These are phyloP conservation scores for Sphenopsis melanotis DNA, from an alignment of 2,797 vertebrate species.

Conservation along the genomic window DNA sequence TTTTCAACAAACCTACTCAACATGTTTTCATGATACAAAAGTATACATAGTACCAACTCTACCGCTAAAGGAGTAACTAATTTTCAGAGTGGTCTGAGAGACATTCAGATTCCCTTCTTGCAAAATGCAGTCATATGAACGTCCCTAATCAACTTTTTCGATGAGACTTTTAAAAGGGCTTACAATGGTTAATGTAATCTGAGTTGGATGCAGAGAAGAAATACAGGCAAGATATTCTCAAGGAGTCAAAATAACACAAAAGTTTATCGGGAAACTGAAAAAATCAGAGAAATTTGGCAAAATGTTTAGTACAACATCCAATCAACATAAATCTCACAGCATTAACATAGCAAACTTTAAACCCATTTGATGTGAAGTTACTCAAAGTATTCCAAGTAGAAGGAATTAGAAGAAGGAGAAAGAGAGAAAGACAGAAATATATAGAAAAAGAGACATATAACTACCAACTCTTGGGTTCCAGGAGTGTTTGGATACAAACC, in stretches of 20 bases:
- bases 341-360: neutral
- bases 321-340: neutral
- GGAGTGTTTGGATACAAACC: rapidly evolving
- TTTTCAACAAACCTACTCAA: neutral
- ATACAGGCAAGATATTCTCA: neutral
- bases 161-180: neutral
- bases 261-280: neutral
- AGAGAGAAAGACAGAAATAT: neutral
- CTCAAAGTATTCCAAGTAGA: neutral
- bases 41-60: neutral
- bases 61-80: neutral
- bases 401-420: neutral
- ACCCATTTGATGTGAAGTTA: neutral
- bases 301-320: neutral
- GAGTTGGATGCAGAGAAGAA: neutral
- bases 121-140: neutral
- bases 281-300: neutral
- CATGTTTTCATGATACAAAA: neutral
- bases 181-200: neutral
- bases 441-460: neutral
- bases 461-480: neutral
- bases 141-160: rapidly evolving
- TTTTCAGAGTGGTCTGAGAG: neutral
- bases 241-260: neutral
- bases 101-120: neutral